A percentile compares a stretch with the other conserved stretches of the same genome.
Evolutionary conservation across 2,888 invertebrate species (phyloP).

Genomic region (Cynaeus angustus): DNA sequence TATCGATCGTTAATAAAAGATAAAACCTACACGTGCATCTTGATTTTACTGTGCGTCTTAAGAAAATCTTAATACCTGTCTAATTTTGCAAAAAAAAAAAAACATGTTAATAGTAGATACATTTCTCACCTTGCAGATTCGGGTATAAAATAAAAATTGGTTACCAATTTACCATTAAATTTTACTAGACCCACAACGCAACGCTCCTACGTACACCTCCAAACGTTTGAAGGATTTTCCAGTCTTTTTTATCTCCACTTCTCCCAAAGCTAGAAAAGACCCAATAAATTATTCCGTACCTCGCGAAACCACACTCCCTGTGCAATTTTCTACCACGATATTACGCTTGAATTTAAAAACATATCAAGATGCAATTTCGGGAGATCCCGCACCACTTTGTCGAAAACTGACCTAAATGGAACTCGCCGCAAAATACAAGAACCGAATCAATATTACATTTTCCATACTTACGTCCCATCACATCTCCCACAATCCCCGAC

Average conservation of each 20-base stretch:
- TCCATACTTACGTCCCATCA: not conserved
- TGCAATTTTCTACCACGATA: constrained; percentile 22
- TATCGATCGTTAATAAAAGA: no score
- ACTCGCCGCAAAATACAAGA: constrained; percentile 9
- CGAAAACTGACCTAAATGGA: constrained; percentile 30
- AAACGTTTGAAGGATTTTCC: no score
- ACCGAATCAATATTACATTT: constrained; percentile 21
- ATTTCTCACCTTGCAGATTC: no score
- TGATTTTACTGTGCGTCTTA: no score
- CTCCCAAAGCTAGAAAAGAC: not conserved
- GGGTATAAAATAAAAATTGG: no score
- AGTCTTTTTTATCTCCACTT: not conserved
- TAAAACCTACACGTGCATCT: no score
- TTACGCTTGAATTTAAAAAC: constrained; percentile 35
- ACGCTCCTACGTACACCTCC: no score
- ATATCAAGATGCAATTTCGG: constrained; percentile 36
- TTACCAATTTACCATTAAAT: no score
- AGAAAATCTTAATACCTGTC: no score
- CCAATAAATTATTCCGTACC: constrained; percentile 24
- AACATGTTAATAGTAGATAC: no score
- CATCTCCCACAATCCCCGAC: constrained; percentile 11
- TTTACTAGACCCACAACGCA: no score
- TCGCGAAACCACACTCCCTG: constrained; percentile 6
- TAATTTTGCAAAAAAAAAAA: no score
- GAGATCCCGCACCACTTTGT: constrained; percentile 20